Percentiles rank a stretch among this genome's conserved stretches.
Conservation (phyloP, 2,113 vertebrate species). For the Archilochus colubris region DNA sequence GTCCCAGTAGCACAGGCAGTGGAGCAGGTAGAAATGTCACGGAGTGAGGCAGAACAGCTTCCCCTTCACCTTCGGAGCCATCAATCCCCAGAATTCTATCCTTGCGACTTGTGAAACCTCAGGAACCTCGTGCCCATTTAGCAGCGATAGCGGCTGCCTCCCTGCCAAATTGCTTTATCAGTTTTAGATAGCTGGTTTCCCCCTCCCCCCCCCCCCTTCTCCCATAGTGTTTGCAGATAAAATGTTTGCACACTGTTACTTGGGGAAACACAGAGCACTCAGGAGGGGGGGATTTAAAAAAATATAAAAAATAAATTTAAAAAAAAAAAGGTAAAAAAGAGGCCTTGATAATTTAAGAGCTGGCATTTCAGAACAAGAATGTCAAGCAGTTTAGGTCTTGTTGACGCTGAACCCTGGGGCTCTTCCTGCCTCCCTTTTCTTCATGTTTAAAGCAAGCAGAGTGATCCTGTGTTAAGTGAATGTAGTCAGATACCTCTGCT, state of each 20-base stretch:
- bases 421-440: slow-evolving; percentile 26
- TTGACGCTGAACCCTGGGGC: slow-evolving; percentile 15
- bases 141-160: background rate
- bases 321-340: background rate
- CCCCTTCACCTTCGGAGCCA: background rate
- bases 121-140: background rate
- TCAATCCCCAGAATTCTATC: background rate
- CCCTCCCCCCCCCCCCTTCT: too few species aligned
- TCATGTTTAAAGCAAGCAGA: slow-evolving; percentile 25
- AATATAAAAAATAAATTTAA: too few species aligned
- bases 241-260: slow-evolving; percentile 38
- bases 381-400: slow-evolving; percentile 47
- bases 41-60: background rate
- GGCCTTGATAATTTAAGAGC: slow-evolving; percentile 32
- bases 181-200: background rate
- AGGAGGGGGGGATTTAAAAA: too few species aligned
- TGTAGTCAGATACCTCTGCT: background rate
- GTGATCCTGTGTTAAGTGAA: background rate
- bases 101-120: background rate
- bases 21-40: background rate
- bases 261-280: background rate
- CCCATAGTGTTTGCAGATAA: slow-evolving; percentile 23
- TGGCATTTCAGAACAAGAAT: slow-evolving; percentile 57
- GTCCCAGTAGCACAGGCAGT: background rate
- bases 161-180: slow-evolving; percentile 28